Evolutionary conservation across 2,797 vertebrate species (phyloP), one percentile per base, ranked within the genome.

Genomic region (Agapornis canus): DNA sequence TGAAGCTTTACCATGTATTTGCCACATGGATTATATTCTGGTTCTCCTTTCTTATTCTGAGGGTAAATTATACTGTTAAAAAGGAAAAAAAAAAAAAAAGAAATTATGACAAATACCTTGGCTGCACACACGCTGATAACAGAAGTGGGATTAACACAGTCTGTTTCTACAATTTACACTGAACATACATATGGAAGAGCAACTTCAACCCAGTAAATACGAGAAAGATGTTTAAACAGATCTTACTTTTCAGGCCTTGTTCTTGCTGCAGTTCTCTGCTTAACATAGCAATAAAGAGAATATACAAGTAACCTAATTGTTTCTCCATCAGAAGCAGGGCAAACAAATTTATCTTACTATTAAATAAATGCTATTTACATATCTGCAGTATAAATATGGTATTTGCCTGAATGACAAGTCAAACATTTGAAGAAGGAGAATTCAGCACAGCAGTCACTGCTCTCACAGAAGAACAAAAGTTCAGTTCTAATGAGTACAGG

Each of bases 1-100:
- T 99, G 99, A 71, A 99, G 98, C 89, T 99, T 99, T 78, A 99
- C 99, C 99, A 99, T 99, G 96, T 99, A 99, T 89, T 99, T 99
- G 85, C 99, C 99, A 98, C 99, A 99, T 3, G 99, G 99, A 96
- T 99, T 99, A 94, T 99, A 99, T 95, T 99, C 99, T 7, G 99
- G 99, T 52, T 99, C 98, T 51, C 99, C 99, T 84, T 98, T 99
- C 92, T 99, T 98, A 98, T 99, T 99, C 97, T 99, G 99, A 94
- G 99, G 99, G 95, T 98, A 99, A 98, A 99, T 99, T 89, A 99
- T 98, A 97, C 99, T 99, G 98, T 90, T 93, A 43, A 81, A 84
- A 43, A 32, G 80, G 85, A 86, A 19, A 37, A 61, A 22, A 17
- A 37, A 17, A 64, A 42, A 47, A 6, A 4, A 72, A 5, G 29